A percentile compares a stretch with the other conserved stretches of the same genome.
These are phyloP conservation scores for Heliconius charithonia DNA, from an alignment of 2,888 invertebrate genomes.

Conservation along the genomic window DNA sequence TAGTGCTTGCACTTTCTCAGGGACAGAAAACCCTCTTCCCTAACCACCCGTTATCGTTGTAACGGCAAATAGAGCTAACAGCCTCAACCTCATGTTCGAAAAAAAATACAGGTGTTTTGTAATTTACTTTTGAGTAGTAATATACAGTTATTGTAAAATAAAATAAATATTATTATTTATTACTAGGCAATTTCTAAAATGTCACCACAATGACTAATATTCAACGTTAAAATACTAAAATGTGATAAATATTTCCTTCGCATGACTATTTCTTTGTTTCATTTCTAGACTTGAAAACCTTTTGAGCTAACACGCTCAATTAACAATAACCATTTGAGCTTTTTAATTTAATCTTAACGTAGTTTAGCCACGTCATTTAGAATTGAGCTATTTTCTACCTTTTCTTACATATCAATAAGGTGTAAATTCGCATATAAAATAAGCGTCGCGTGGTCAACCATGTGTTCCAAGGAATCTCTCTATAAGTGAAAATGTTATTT, in stretches of 20 bases:
- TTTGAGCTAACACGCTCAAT: slow-evolving; percentile 34
- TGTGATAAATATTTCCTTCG: slow-evolving; percentile 7
- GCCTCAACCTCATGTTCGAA: neutral
- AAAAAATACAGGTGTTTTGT: too few species aligned
- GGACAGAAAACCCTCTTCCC: too few species aligned
- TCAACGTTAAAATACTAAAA: neutral
- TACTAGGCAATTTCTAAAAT: neutral
- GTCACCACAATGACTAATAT: neutral
- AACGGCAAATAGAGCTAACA: neutral
- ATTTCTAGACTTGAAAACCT: slow-evolving; percentile 30
- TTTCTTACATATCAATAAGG: neutral
- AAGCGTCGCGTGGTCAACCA: slow-evolving; percentile 18
- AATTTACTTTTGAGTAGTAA: too few species aligned
- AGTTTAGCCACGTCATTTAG: neutral
- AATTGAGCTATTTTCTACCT: neutral
- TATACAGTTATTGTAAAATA: neutral
- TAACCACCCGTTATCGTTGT: too few species aligned
- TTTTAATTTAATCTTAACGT: slow-evolving; percentile 26
- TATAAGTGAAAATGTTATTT: slow-evolving; percentile 4
- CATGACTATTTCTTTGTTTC: slow-evolving; percentile 27
- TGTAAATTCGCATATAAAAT: neutral
- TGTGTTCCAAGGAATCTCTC: neutral
- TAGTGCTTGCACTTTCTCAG: too few species aligned
- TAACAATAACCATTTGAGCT: slow-evolving; percentile 11
- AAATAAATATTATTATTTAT: neutral